Conservation (phyloP, 2,113 vertebrate genomes). For the Hypomesus transpacificus region DNA sequence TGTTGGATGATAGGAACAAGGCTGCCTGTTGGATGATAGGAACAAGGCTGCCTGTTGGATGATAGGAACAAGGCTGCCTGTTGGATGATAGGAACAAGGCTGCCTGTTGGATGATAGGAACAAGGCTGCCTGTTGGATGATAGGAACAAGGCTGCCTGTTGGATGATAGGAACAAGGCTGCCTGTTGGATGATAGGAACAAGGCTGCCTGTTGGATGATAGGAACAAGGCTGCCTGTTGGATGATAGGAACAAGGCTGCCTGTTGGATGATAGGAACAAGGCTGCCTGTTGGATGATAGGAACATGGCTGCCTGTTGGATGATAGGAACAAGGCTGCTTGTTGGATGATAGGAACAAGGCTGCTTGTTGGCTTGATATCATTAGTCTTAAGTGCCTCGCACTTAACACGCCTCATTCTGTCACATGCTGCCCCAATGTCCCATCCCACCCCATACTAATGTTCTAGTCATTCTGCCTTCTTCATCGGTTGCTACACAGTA, state of each 20-base stretch:
- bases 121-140: background rate
- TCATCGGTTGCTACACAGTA: slow-evolving; percentile 41
- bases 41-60: background rate
- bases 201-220: no score
- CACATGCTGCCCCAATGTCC: slow-evolving; percentile 59
- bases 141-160: background rate
- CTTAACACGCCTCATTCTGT: slow-evolving; percentile 52
- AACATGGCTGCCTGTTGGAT: background rate
- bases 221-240: no score
- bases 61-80: no score
- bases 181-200: no score
- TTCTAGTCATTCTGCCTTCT: slow-evolving; percentile 54
- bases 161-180: no score
- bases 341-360: slow-evolving; percentile 52
- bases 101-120: no score
- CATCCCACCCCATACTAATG: slow-evolving; percentile 51
- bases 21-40: background rate
- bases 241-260: background rate
- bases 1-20: no score
- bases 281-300: background rate
- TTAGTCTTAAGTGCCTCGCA: slow-evolving; percentile 60
- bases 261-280: background rate
- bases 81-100: no score
- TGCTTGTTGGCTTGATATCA: slow-evolving; percentile 45
- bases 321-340: slow-evolving; percentile 42